Conservation (phyloP, 2,888 invertebrate genomes). For the Meganola albula region DNA sequence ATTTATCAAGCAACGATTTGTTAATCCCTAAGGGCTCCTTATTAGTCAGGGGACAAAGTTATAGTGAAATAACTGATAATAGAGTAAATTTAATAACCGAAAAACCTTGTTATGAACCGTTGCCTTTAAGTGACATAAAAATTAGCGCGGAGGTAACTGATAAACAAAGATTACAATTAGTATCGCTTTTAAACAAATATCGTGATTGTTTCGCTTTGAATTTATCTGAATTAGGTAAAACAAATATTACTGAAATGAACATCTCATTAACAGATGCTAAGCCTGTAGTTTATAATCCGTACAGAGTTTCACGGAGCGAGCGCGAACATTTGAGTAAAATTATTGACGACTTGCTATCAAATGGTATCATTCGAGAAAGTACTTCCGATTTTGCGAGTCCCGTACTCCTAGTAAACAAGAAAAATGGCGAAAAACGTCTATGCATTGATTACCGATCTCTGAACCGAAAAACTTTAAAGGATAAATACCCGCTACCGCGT, state of each 20-base stretch:
- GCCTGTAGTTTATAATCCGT: constrained; percentile 5
- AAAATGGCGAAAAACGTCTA: background rate
- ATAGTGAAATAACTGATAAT: no score
- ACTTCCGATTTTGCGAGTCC: constrained; percentile 8
- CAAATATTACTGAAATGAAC: constrained; percentile 4
- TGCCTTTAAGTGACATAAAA: no score
- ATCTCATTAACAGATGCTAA: constrained; percentile 3
- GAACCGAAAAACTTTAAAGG: constrained; percentile 1
- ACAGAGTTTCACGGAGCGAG: constrained; percentile 5
- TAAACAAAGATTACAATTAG: no score
- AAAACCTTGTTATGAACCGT: no score
- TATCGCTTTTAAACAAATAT: constrained; percentile 4
- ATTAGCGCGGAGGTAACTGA: no score
- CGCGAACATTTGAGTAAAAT: constrained; percentile 4
- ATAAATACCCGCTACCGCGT: background rate
- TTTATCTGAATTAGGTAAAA: constrained; percentile 3
- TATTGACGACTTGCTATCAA: constrained; percentile 3
- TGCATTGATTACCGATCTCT: constrained; percentile 1
- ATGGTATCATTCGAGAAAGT: constrained; percentile 3
- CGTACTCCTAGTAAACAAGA: constrained; percentile 4
- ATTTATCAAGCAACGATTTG: no score
- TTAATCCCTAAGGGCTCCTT: no score
- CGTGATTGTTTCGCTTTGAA: constrained; percentile 1
- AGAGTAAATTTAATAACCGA: no score
- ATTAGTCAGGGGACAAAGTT: no score